A percentile compares a stretch with the other conserved stretches of the same genome.
These are phyloP conservation scores for Chloebia gouldiae DNA, from an alignment of 2,113 vertebrate genomes.

Conservation along the genomic window DNA sequence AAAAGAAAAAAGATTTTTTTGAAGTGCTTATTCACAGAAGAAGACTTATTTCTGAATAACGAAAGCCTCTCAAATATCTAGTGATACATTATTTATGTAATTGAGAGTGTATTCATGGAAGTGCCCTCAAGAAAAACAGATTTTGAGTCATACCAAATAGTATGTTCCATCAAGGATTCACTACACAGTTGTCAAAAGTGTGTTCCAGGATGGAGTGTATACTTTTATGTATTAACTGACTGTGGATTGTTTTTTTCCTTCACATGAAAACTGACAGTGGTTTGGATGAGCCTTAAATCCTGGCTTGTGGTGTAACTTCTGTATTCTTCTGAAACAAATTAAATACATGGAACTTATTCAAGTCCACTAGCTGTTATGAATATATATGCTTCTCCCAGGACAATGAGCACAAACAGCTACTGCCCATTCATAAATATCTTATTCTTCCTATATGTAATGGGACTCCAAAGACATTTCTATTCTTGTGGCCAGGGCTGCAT, in stretches of 20 bases:
- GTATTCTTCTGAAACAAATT: not conserved
- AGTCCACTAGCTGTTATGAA: not conserved
- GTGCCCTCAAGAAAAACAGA: not conserved
- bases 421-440: constrained; percentile 50
- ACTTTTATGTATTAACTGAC: not conserved
- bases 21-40: not conserved
- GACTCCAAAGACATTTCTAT: constrained; percentile 35
- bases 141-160: not conserved
- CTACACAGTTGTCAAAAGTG: not conserved
- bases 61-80: not conserved
- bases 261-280: not conserved
- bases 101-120: constrained; percentile 1
- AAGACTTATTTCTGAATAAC: not conserved
- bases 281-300: constrained; percentile 8
- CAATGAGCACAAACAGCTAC: constrained; percentile 20
- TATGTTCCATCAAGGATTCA: not conserved
- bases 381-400: constrained; percentile 41
- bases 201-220: not conserved
- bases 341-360: not conserved
- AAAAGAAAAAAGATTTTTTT: not conserved
- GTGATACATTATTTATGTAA: constrained; percentile 17
- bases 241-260: not conserved
- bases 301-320: not conserved
- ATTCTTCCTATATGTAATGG: not conserved
- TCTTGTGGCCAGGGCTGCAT: not conserved